Conservation (phyloP, 2,797 vertebrate species). For the Synaphobranchus kaupii region DNA sequence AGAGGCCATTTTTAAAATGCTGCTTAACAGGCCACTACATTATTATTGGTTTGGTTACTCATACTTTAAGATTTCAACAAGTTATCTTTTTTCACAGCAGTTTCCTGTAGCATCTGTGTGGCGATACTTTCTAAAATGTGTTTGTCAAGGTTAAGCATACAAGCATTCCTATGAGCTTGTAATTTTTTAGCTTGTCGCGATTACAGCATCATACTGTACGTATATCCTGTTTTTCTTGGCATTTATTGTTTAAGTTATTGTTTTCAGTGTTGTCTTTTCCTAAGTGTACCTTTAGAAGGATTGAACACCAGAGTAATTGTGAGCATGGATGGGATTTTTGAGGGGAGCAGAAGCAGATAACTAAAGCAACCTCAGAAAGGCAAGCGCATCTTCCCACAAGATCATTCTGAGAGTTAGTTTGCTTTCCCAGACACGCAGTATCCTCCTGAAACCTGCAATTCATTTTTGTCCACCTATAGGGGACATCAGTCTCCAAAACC, state of each 20-base stretch:
- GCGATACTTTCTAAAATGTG: neutral
- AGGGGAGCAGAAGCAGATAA: neutral
- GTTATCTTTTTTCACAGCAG: neutral
- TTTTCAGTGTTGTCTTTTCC: neutral
- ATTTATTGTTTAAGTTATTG: neutral
- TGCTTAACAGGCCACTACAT: neutral
- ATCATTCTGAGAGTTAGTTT: neutral
- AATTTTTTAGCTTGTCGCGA: neutral
- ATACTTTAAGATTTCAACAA: neutral
- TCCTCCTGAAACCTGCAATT: neutral
- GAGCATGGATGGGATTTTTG: neutral
- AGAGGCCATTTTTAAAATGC: neutral
- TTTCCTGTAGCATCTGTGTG: neutral
- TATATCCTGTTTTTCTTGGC: no score
- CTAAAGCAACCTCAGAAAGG: neutral
- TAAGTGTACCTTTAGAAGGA: neutral
- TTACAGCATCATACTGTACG: neutral
- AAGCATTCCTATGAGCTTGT: neutral
- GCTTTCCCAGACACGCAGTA: neutral
- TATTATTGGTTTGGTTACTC: neutral
- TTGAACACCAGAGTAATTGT: neutral
- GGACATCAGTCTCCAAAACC: no score
- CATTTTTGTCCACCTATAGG: no score
- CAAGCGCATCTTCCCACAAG: neutral
- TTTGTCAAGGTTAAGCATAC: neutral